Percentiles rank a stretch among this genome's conserved stretches.
Evolutionary conservation across 2,888 invertebrate genomes (phyloP).

Genomic region (Coelogynopora nodosa): DNA sequence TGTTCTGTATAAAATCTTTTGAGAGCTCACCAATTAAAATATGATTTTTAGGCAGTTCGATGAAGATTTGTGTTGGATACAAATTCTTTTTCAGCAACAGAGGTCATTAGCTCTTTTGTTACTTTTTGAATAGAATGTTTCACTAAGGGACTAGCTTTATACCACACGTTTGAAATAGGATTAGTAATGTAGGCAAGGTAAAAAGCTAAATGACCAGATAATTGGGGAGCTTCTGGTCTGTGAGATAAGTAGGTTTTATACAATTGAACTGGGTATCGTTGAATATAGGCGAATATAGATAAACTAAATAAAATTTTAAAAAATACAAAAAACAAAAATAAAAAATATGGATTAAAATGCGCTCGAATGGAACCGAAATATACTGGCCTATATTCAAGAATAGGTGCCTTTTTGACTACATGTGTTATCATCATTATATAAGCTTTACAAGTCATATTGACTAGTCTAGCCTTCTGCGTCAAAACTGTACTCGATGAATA

Average conservation of each 20-base stretch:
- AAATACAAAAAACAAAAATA: too few relatives aligned
- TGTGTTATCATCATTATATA: too few relatives aligned
- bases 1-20: conserved; percentile 10
- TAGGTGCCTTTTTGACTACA: too few relatives aligned
- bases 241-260: conserved; percentile 31
- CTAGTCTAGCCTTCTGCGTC: too few relatives aligned
- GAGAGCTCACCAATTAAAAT: background rate
- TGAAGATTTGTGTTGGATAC: conserved; percentile 33
- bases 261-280: conserved; percentile 20
- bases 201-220: conserved; percentile 5
- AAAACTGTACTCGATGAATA: too few relatives aligned
- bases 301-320: too few relatives aligned
- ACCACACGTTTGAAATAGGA: conserved; percentile 27
- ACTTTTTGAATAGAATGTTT: conserved; percentile 34
- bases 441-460: too few relatives aligned
- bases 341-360: too few relatives aligned
- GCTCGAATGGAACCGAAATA: too few relatives aligned
- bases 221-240: conserved; percentile 29
- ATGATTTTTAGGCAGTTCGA: conserved; percentile 35
- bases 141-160: conserved; percentile 32
- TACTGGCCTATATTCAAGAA: too few relatives aligned
- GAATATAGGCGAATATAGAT: conserved; percentile 18
- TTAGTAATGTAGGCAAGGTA: conserved; percentile 19
- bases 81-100: conserved; percentile 14
- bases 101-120: conserved; percentile 27